Evolutionary conservation across 2,113 vertebrate genomes (phyloP).

Genomic region (Corydoras sp.): DNA sequence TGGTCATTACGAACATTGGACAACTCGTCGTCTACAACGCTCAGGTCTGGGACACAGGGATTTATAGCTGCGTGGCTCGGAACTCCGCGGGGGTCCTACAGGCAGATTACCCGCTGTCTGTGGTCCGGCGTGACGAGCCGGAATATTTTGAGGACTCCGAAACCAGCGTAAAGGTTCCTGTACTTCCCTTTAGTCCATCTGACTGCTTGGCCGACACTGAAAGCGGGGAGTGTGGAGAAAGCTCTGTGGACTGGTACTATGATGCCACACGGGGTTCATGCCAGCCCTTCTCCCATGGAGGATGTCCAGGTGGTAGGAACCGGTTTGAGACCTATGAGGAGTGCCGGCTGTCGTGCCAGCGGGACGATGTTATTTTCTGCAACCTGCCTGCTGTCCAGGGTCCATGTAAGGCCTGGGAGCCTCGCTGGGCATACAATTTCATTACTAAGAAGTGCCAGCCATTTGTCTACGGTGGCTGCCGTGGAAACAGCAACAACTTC

Average conservation of each 20-base stretch:
- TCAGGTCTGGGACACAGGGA: conserved; percentile 80
- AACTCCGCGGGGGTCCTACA: conserved; percentile 79
- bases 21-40: conserved; percentile 94
- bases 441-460: conserved; percentile 81
- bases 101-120: conserved; percentile 85
- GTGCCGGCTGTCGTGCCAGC: conserved; percentile 76
- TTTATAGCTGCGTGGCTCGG: conserved; percentile 86
- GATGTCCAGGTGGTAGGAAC: conserved; percentile 74
- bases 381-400: conserved; percentile 85
- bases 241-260: conserved; percentile 82
- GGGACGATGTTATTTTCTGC: conserved; percentile 70
- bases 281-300: conserved; percentile 73
- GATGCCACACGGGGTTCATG: conserved; percentile 76
- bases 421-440: conserved; percentile 87
- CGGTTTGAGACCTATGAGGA: conserved; percentile 89
- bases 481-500: conserved; percentile 89
- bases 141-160: conserved; percentile 60
- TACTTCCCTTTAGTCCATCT: conserved; percentile 64
- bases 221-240: conserved; percentile 65
- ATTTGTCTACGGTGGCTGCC: conserved; percentile 87
- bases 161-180: conserved; percentile 47
- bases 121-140: conserved; percentile 62
- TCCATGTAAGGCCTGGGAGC: conserved; percentile 83
- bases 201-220: conserved; percentile 79
- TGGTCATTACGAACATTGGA: conserved; percentile 92